Percentiles rank a stretch among this genome's conserved stretches.
Evolutionary conservation across 2,797 vertebrate genomes (phyloP).

Genomic region (Alectoris magna): DNA sequence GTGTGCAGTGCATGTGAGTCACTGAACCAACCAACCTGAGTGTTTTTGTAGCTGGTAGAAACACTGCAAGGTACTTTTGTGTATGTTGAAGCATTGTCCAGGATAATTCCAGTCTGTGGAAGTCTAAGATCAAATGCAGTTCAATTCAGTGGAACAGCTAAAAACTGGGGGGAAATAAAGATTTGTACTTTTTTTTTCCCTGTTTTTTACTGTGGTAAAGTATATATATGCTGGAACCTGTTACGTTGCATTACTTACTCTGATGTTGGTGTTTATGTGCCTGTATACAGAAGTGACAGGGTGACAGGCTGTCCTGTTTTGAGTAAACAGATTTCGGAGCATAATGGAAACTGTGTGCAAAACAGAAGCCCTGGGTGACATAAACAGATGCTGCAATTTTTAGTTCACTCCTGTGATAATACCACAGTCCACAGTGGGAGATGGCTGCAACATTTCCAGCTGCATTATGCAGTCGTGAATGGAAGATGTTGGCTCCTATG

Average conservation of each 20-base stretch:
- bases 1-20: not conserved
- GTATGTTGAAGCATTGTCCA: not conserved
- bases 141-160: not conserved
- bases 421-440: not conserved
- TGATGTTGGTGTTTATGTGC: not conserved
- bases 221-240: not conserved
- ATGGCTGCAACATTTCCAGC: not conserved
- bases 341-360: constrained; percentile 23
- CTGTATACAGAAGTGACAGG: not conserved
- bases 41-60: not conserved
- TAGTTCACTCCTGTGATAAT: not conserved
- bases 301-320: not conserved
- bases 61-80: not conserved
- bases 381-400: not conserved
- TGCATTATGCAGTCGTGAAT: not conserved
- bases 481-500: not conserved
- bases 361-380: not conserved
- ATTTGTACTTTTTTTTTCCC: not conserved
- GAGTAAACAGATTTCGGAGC: not conserved
- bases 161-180: not conserved
- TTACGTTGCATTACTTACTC: not conserved
- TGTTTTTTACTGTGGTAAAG: not conserved
- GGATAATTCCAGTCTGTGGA: not conserved
- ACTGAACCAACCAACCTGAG: not conserved
- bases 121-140: constrained; percentile 26